phyloP scores from a whole-genome alignment of 23 tunicate genomes.

The Halocynthia roretzi region DNA sequence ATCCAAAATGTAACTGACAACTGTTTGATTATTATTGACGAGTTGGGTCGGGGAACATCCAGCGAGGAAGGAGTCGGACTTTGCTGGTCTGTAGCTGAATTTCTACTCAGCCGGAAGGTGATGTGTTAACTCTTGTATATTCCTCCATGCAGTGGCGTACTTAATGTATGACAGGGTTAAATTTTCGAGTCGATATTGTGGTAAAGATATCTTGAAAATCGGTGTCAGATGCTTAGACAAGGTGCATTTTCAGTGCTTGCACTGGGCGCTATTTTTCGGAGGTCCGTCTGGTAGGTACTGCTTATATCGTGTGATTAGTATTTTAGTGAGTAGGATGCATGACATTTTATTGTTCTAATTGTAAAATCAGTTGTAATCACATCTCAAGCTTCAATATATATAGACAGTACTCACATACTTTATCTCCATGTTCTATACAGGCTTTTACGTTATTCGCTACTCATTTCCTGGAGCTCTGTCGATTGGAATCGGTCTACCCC shows the following conservation, averaged over 20 bases:
- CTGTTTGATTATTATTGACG: constrained; percentile 75
- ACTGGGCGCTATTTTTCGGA: neutral
- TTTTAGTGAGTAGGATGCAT: no score
- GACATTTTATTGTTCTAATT: no score
- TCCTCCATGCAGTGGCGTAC: no score
- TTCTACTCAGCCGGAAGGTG: constrained; percentile 59
- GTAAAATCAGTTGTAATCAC: no score
- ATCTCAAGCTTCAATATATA: no score
- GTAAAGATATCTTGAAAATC: no score
- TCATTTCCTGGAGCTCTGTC: constrained; percentile 72
- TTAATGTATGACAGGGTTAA: no score
- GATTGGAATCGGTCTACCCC: constrained; percentile 78
- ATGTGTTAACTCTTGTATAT: neutral
- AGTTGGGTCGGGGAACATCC: constrained; percentile 81
- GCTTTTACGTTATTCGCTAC: constrained; percentile 80
- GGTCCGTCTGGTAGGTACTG: no score
- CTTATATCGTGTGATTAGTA: no score
- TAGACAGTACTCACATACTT: neutral
- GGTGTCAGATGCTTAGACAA: no score
- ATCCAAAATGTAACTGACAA: constrained; percentile 68
- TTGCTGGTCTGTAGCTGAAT: constrained; percentile 87
- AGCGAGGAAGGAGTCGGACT: constrained; percentile 86
- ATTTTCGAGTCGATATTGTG: no score
- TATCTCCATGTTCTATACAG: constrained; percentile 16
- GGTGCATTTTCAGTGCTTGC: neutral